These are phyloP conservation scores for Spodoptera litura DNA, from an alignment of 1,140 invertebrate species.

Conservation along the genomic window DNA sequence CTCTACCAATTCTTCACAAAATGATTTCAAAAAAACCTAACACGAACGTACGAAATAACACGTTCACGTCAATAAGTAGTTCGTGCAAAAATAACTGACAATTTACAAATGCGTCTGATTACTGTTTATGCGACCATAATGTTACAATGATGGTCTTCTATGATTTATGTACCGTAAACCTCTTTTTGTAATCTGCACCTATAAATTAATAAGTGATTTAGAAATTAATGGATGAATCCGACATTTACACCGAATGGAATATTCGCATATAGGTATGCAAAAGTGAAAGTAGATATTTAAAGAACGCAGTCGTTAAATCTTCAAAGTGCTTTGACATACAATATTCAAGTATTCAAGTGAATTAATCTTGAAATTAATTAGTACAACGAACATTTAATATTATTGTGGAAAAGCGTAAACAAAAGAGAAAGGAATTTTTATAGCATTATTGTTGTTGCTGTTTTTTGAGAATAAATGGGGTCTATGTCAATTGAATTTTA, in stretches of 20 bases:
- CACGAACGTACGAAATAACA: too few species aligned
- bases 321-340: constrained; percentile 1
- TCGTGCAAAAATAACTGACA: constrained; percentile 14
- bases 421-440: constrained; percentile 11
- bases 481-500: too few species aligned
- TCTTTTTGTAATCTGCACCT: constrained; percentile 16
- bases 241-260: neutral
- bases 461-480: neutral
- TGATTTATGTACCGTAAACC: constrained; percentile 29
- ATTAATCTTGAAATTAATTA: neutral
- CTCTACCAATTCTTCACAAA: too few species aligned
- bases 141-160: neutral
- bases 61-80: neutral
- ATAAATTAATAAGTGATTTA: constrained; percentile 31
- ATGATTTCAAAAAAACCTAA: too few species aligned
- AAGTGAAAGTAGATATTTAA: neutral
- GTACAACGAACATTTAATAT: neutral
- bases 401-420: neutral
- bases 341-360: neutral
- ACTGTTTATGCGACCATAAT: neutral
- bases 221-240: constrained; percentile 12
- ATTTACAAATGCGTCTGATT: neutral
- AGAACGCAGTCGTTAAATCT: neutral
- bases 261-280: neutral
- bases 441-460: neutral